Percentiles rank a stretch among this genome's conserved stretches.
These are phyloP conservation scores for Muscicapa striata DNA, from an alignment of 2,797 vertebrate species.

Conservation along the genomic window DNA sequence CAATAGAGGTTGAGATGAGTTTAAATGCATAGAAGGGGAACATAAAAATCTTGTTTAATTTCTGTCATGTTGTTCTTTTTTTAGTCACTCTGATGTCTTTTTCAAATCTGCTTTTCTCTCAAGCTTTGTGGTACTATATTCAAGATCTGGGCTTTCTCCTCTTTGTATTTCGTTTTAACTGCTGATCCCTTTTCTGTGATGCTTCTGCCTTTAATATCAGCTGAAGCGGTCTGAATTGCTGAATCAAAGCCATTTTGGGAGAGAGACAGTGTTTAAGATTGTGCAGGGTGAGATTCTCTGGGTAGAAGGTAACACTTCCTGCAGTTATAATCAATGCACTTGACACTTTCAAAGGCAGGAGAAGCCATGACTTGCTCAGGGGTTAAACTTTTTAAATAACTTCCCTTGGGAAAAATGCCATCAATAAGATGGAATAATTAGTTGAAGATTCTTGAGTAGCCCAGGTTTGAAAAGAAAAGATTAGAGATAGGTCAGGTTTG, in stretches of 20 bases:
- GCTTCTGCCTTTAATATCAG: slow-evolving; percentile 77
- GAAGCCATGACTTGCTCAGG: slow-evolving; percentile 86
- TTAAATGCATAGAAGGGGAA: slow-evolving; percentile 84
- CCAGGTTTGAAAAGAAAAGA: slow-evolving; percentile 60
- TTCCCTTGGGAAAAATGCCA: slow-evolving; percentile 86
- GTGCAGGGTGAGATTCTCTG: slow-evolving; percentile 79
- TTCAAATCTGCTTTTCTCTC: slow-evolving; percentile 80
- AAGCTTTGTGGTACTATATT: slow-evolving; percentile 71
- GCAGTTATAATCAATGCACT: slow-evolving; percentile 91
- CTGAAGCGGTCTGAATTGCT: slow-evolving; percentile 74
- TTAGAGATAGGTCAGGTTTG: slow-evolving; percentile 47
- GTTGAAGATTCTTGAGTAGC: slow-evolving; percentile 77
- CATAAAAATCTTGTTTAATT: slow-evolving; percentile 89
- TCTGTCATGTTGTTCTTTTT: slow-evolving; percentile 86
- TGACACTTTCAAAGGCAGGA: slow-evolving; percentile 89
- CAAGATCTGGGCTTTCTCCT: slow-evolving; percentile 33
- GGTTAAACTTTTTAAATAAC: slow-evolving; percentile 95
- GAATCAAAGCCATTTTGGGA: slow-evolving; percentile 73
- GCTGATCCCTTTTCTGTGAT: slow-evolving; percentile 68
- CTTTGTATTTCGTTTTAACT: slow-evolving; percentile 76
- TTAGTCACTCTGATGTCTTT: slow-evolving; percentile 83
- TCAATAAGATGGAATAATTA: slow-evolving; percentile 95
- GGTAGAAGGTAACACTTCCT: slow-evolving; percentile 86
- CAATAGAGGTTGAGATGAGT: slow-evolving; percentile 86
- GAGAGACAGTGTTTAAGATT: slow-evolving; percentile 73